Conservation (phyloP, 2,113 vertebrate species). For the Rhinolophus sinicus region DNA sequence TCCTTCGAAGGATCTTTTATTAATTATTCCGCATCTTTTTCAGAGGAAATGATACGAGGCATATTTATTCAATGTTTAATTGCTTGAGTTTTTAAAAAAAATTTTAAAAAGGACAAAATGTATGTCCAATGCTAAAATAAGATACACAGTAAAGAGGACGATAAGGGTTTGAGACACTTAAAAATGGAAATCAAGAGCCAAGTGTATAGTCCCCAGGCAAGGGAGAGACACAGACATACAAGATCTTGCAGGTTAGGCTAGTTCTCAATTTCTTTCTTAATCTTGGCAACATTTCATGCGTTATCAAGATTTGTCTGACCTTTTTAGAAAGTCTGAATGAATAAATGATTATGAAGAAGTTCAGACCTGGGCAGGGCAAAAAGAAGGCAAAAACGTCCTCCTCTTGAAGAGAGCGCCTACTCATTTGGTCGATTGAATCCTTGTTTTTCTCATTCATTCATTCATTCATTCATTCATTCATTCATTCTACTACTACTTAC, state of each 20-base stretch:
- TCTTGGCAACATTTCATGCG: neutral
- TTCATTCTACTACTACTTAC: neutral
- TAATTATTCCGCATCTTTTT: neutral
- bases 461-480: neutral
- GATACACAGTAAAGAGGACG: no score
- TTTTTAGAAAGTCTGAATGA: neutral
- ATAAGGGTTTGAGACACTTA: neutral
- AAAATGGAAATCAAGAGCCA: neutral
- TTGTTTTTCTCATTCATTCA: neutral
- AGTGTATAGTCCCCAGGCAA: neutral
- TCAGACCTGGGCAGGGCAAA: neutral
- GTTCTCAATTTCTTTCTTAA: neutral
- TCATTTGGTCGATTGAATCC: neutral
- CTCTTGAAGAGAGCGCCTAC: neutral
- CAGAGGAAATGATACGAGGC: neutral
- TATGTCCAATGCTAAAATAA: neutral
- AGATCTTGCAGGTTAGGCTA: neutral
- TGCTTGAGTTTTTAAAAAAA: neutral
- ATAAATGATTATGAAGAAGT: neutral
- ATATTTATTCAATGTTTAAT: neutral
- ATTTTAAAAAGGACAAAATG: neutral
- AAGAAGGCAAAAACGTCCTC: neutral
- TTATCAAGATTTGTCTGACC: neutral
- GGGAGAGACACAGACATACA: neutral
- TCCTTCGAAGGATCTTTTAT: conserved; percentile 32